Conservation (phyloP, 2,113 vertebrate species). For the Hymenochirus boettgeri region DNA sequence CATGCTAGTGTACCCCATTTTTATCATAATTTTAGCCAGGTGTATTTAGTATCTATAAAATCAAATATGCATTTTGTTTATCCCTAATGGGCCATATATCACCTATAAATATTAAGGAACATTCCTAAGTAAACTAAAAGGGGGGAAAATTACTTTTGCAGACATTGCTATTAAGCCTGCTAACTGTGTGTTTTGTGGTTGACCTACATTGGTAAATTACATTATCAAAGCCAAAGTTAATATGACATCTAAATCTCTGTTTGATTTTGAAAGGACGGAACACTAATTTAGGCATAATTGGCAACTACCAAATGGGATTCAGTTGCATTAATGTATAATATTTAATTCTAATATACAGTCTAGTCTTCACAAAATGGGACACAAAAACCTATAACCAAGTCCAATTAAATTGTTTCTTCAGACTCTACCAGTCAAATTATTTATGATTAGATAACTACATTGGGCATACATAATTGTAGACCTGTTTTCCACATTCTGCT, state of each 20-base stretch:
- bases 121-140: too few species aligned
- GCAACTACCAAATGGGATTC: conserved; percentile 1
- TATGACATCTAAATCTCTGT: background rate
- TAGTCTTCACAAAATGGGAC: background rate
- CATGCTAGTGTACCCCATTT: too few species aligned
- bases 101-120: too few species aligned
- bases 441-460: background rate
- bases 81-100: too few species aligned
- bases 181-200: background rate
- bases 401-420: background rate
- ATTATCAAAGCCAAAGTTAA: conserved; percentile 3
- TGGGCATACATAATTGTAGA: background rate
- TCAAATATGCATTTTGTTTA: too few species aligned
- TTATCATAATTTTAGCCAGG: too few species aligned
- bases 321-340: background rate
- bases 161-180: background rate
- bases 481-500: background rate
- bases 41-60: too few species aligned
- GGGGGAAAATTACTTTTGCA: too few species aligned
- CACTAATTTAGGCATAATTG: background rate
- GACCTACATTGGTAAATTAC: conserved; percentile 1
- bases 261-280: background rate
- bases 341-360: background rate
- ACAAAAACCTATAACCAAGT: background rate
- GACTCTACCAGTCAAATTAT: background rate